phyloP scores from a whole-genome alignment of 2,113 vertebrate genomes.

The Notarius lentiginosus region DNA sequence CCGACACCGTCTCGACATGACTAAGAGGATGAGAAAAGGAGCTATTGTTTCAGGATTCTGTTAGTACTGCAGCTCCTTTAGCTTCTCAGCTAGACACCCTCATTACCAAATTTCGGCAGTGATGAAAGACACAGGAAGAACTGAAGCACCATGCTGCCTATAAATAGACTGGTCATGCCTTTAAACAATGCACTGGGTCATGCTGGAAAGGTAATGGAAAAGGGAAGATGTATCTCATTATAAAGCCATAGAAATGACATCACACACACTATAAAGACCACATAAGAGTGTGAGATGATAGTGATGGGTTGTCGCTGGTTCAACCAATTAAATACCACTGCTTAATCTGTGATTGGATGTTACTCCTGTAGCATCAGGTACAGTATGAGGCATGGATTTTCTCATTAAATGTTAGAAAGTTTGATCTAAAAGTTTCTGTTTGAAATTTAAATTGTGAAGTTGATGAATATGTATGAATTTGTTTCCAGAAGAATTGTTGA shows the following conservation, averaged over 20 bases:
- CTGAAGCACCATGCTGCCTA: conserved; percentile 28
- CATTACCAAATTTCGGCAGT: conserved; percentile 49
- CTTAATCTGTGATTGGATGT: conserved; percentile 38
- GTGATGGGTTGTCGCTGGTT: conserved; percentile 35
- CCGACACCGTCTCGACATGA: conserved; percentile 19
- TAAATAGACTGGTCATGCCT: conserved; percentile 38
- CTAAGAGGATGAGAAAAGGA: conserved; percentile 20
- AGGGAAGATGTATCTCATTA: conserved; percentile 41
- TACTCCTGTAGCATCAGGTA: conserved; percentile 24
- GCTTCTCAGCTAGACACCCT: conserved; percentile 32
- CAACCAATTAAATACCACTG: conserved; percentile 38
- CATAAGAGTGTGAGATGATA: conserved; percentile 27
- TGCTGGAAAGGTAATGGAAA: conserved; percentile 23
- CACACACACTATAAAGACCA: conserved; percentile 29
- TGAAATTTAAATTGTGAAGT: not conserved
- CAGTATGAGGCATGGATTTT: not conserved
- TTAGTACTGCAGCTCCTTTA: conserved; percentile 13
- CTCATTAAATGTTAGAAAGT: not conserved
- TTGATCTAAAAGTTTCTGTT: not conserved
- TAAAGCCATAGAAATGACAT: conserved; percentile 38
- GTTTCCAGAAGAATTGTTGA: not conserved
- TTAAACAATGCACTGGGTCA: conserved; percentile 39
- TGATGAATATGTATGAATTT: not conserved
- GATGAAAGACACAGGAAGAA: conserved; percentile 38
- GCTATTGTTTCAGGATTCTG: conserved; percentile 27